Conservation (phyloP, 37 sponge, comb jelly and placozoan genomes). For the Geodia barretti region DNA sequence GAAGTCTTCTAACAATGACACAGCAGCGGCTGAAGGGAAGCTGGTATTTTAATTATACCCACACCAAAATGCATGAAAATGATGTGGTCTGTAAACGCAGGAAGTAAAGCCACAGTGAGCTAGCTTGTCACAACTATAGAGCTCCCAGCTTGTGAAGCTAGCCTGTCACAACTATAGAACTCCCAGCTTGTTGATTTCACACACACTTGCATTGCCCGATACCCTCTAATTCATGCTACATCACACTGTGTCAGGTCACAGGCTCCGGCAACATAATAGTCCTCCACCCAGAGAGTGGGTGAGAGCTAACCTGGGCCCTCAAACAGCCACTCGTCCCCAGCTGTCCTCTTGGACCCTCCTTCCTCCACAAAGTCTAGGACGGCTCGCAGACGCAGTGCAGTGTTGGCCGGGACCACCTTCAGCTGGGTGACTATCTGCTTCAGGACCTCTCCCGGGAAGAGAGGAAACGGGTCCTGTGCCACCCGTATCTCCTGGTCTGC, state of each 20-base stretch:
- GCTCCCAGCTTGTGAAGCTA: too few relatives aligned
- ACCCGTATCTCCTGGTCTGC: constrained; percentile 98
- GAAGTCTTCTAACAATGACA: too few relatives aligned
- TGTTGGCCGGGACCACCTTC: constrained; percentile 94
- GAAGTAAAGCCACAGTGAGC: too few relatives aligned
- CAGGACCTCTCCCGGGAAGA: constrained; percentile 94
- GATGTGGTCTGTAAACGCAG: too few relatives aligned
- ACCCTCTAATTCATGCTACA: too few relatives aligned
- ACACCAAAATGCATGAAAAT: too few relatives aligned
- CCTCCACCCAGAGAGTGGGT: too few relatives aligned
- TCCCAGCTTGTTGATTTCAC: background rate
- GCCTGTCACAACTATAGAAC: too few relatives aligned
- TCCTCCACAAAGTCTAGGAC: constrained; percentile 92
- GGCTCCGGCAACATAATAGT: too few relatives aligned
- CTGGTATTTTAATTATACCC: too few relatives aligned
- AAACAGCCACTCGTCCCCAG: constrained; percentile 99
- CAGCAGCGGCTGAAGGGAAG: too few relatives aligned
- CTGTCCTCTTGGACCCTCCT: constrained; percentile 76
- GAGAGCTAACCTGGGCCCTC: constrained; percentile 98
- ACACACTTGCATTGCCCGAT: background rate
- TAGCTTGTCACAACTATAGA: too few relatives aligned
- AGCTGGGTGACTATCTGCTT: constrained; percentile 88
- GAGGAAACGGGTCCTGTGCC: constrained; percentile 99
- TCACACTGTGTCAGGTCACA: constrained; percentile 5
- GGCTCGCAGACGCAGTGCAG: constrained; percentile 94